A percentile compares a stretch with the other conserved stretches of the same genome.
Conservation (phyloP, 2,797 vertebrate species). For the Paramormyrops hopkinsi region DNA sequence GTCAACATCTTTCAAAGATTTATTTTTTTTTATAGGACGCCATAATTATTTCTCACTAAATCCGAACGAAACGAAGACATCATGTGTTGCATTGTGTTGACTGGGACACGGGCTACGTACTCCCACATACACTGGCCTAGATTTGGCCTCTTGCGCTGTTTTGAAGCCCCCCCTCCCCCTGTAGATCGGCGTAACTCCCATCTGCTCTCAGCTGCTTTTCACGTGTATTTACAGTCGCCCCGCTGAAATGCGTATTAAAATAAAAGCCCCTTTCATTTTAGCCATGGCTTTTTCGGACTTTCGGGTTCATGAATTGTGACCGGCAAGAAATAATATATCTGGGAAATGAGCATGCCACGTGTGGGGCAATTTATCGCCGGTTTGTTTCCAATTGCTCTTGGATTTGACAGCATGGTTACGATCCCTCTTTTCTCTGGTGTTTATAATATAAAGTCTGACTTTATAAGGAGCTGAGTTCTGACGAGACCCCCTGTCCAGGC, state of each 20-base stretch:
- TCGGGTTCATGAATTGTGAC: slow-evolving; percentile 21
- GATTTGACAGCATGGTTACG: neutral
- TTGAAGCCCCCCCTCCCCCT: neutral
- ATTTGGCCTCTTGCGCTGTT: neutral
- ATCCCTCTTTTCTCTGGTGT: slow-evolving; percentile 19
- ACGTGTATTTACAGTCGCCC: neutral
- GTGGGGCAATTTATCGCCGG: slow-evolving; percentile 19
- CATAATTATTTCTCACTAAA: neutral
- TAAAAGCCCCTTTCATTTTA: neutral
- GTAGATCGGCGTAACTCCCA: neutral
- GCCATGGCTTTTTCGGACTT: slow-evolving; percentile 3
- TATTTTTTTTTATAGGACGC: neutral
- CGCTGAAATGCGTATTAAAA: neutral
- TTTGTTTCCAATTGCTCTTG: slow-evolving; percentile 26
- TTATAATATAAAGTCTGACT: slow-evolving; percentile 35
- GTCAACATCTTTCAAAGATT: neutral
- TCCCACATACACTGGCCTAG: neutral
- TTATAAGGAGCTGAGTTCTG: slow-evolving; percentile 29
- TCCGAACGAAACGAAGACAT: neutral
- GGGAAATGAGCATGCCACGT: slow-evolving; percentile 22
- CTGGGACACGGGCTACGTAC: neutral
- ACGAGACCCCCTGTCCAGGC: slow-evolving; percentile 19
- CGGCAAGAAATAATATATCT: slow-evolving; percentile 11
- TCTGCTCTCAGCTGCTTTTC: neutral
- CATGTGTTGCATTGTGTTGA: neutral